Evolutionary conservation across 2,797 vertebrate genomes (phyloP).

Genomic region (Heteromormyrus szaboi): DNA sequence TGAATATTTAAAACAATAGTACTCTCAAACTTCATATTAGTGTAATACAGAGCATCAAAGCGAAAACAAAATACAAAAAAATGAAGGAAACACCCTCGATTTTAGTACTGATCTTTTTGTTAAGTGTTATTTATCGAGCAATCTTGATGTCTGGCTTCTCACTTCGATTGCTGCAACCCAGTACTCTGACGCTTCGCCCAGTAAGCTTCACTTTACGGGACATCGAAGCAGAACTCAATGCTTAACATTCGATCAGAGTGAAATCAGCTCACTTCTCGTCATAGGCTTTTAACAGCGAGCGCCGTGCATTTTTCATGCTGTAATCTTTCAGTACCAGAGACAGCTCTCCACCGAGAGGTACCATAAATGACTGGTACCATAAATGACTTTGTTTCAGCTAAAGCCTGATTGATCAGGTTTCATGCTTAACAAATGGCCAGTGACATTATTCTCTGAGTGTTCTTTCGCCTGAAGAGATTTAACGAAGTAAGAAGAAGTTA

Average conservation of each 20-base stretch:
- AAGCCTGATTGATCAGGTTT: not conserved
- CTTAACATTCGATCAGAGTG: not conserved
- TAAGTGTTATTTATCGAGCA: not conserved
- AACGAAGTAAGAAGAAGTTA: not conserved
- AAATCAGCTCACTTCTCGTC: not conserved
- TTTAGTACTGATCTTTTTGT: not conserved
- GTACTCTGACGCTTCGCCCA: not conserved
- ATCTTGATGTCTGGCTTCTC: not conserved
- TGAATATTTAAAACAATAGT: not conserved
- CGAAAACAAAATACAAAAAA: not conserved
- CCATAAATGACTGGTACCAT: not conserved
- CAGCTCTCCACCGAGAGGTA: constrained; percentile 36
- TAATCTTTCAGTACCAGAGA: constrained; percentile 51
- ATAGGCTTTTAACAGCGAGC: not conserved
- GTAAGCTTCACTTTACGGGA: not conserved
- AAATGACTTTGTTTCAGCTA: not conserved
- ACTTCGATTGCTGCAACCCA: not conserved
- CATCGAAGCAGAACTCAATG: not conserved
- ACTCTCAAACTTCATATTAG: not conserved
- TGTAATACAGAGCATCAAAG: not conserved
- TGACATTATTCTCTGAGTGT: not conserved
- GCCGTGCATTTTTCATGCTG: not conserved
- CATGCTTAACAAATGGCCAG: not conserved
- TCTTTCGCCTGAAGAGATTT: not conserved
- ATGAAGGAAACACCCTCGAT: not conserved